Evolutionary conservation across 2,888 invertebrate genomes (phyloP), one percentile per base, ranked within the genome.

Genomic region (Herminia tarsipennalis): DNA sequence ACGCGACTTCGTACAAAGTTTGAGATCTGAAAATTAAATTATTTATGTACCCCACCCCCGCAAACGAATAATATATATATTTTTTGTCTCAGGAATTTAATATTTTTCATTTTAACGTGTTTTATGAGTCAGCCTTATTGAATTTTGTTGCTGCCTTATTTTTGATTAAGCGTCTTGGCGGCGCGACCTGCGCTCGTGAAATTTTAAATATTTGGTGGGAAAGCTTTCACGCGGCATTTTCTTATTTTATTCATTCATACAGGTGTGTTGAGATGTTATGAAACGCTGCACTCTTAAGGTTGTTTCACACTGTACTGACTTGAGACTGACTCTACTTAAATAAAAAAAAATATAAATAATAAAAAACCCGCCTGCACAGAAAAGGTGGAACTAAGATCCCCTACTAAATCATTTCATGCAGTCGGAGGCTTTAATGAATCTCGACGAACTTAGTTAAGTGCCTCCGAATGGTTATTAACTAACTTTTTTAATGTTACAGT

Each of bases 11-110:
- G 50, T 51, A 48, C 63, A 49, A 73, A 74, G 60, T 67, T 73
- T 73, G 55, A 61, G 56, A 66, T 69, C 59, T 70, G 72, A 66
- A 81, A 83, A 83, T 83, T 76, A 81, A 80, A 83, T 81, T 81
- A 83, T 84, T 81, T 78, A 81, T 73, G 72, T 72, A 62, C 65
- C 70, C 73, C 10, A 9, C 20, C 20, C 32, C 32, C 69, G 73
- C 70, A 59, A 50, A 59, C 67, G 71, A 73, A 78, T 75, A 74
- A 75, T 77, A 79, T 77, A 75, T 78, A 64, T 21, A 21, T 27
- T 80, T 80, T 83, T 84, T 83, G 78, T 85, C 79, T 80, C 70
- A 70, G 83, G 83, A 87, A 87, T 88, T 86, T 87, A 82, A 88
- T 86, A 86, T 85, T 86, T 87, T 86, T 76, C 86, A 83, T 86